Evolutionary conservation across 2,797 vertebrate species (phyloP), one percentile per base, ranked within the genome.

Genomic region (Cottoperca gobio): DNA sequence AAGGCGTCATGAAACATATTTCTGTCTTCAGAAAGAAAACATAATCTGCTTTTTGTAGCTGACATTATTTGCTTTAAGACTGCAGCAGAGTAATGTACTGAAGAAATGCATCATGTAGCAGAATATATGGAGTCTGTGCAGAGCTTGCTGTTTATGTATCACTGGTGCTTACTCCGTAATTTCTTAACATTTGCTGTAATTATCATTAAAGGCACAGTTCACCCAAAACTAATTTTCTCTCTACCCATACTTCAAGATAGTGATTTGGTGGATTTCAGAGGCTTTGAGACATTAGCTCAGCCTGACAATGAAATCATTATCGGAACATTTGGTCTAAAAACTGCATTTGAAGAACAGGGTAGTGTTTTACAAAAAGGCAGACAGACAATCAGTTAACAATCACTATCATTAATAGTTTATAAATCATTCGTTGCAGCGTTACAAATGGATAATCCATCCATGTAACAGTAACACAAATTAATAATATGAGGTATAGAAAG

Each of bases 351-450:
- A 31, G 17, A 24, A 33, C 24, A 21, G 3, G 6, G 35, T 13
- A 1, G 3, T 14, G 2, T 54, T 14, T 43, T 5, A 35, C 3
- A 2, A 12, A 48, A 48, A 54, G 1, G 19, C 26, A 35, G 31
- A 31, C 24, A 26, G 14, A 26, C 28, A 12, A 14, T 40, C 40
- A 11, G n/a, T 40, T n/a, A n/a, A n/a, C n/a, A 65, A 65, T 68
- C 37, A 67, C 53, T 59, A 49, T 65, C 54, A 66, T 77, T 72
- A 60, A 66, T 60, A 43, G 23, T 65, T 65, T 55, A 71, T 70
- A 43, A 70, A 78, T 50, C n/a, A 58, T 66, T 65, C 21, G 49
- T 54, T 17, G 6, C 23, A 46, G 16, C 12, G 8, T 50, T n/a
- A 43, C n/a, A 46, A 26, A 35, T 23, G 33, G 58, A n/a, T 55